Base-by-base conservation (phyloP, 2,888 invertebrate species). In the Ptilodon capucinus region DNA sequence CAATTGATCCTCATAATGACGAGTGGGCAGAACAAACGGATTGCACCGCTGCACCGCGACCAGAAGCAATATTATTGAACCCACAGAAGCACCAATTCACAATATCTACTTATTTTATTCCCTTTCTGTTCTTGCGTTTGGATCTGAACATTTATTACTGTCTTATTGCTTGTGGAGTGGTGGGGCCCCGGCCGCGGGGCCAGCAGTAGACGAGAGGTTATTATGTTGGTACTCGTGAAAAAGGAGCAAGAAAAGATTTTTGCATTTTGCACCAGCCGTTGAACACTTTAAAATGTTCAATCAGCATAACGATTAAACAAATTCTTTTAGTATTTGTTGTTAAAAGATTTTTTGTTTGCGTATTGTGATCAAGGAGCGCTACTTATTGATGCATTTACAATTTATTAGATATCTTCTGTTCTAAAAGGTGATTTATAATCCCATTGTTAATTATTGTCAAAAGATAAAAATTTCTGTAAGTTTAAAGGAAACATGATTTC, bases 141-240 rank as follows among this genome's bases (percentile, higher is more conserved):
- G 81, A 81, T 79, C 83, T 73, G 84, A 89, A 85, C 89, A 88
- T 90, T 90, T 89, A 90, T 90, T 89, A 90, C 89, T 83, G 80
- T 84, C 86, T 89, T 89, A 90, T 89, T 89, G 88, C 84, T 84
- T 79, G 86, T 81, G 80, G 76, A 87, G 83, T 81, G 86, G 81
- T 84, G 73, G 66, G 80, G 83, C 81, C 76, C 76, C 71, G 76
- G 79, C 81, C 76, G 77, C 71, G 76, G 79, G 84, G 81, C 75
- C 77, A 74, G 76, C 71, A 81, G 84, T 85, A 85, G 86, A 87
- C 88, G 84, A 83, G 81, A 80, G 81, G 83, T 89, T 90, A 89
- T 90, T 90, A 90, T 88, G 89, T 89, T 84, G 87, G 77, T 74
- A 81, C 81, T 80, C 73, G 84, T 79, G 77, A 82, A 87, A 86